A percentile compares a stretch with the other conserved stretches of the same genome.
phyloP scores from a whole-genome alignment of 2,888 invertebrate genomes.

The Auanema freiburgensis region DNA sequence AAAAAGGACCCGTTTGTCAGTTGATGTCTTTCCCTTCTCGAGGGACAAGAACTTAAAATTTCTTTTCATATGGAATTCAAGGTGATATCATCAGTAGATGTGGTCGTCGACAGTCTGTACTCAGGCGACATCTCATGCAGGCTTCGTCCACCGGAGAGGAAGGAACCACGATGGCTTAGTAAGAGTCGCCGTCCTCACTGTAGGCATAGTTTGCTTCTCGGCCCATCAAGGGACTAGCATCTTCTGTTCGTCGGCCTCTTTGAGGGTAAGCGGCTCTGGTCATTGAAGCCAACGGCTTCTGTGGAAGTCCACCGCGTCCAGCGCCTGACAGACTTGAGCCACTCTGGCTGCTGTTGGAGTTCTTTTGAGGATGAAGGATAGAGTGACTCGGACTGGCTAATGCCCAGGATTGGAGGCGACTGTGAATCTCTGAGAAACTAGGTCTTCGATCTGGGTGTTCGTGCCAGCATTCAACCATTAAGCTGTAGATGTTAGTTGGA shows the following conservation, averaged over 20 bases:
- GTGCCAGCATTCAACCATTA: conserved; percentile 99
- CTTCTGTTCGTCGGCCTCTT: conserved; percentile 30
- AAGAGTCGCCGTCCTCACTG: conserved; percentile 48
- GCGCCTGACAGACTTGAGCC: conserved; percentile 42
- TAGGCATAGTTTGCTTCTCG: conserved; percentile 46
- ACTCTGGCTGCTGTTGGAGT: conserved; percentile 39
- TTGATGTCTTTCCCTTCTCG: too few species aligned
- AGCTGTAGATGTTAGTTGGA: conserved; percentile 83
- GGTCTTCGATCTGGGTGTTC: conserved; percentile 88
- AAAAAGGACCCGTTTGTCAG: too few species aligned
- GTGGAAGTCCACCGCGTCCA: conserved; percentile 21
- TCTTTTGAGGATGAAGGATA: conserved; percentile 39
- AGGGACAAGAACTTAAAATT: too few species aligned
- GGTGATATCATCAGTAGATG: too few species aligned
- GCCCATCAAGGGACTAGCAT: conserved; percentile 52
- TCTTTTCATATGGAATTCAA: too few species aligned
- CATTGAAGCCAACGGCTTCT: too few species aligned
- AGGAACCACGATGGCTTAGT: too few species aligned
- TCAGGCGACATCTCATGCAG: too few species aligned
- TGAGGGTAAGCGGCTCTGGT: conserved; percentile 13
- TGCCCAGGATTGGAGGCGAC: conserved; percentile 71
- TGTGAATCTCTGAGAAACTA: conserved; percentile 86
- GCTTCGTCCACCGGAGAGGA: too few species aligned
- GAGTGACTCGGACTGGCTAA: conserved; percentile 49
- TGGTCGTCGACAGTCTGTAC: too few species aligned